These are phyloP conservation scores for Lamprologus speciosus DNA, from an alignment of 2,113 vertebrate genomes.

Conservation along the genomic window DNA sequence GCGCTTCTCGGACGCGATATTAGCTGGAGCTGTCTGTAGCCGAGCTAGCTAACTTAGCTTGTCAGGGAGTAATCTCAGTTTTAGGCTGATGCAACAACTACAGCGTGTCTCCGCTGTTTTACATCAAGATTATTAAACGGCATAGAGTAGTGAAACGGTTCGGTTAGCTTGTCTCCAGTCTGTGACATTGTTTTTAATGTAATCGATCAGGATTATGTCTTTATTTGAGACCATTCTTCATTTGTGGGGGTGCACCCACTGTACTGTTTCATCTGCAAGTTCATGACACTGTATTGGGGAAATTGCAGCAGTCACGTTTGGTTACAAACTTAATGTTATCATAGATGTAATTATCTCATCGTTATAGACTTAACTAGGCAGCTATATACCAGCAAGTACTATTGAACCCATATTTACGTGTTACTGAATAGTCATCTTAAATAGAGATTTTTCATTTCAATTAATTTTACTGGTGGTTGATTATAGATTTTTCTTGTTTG, in stretches of 20 bases:
- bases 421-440: neutral
- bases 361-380: neutral
- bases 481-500: neutral
- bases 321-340: neutral
- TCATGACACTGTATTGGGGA: neutral
- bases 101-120: neutral
- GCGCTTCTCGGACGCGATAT: neutral
- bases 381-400: neutral
- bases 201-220: neutral
- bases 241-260: neutral
- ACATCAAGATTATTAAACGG: too few species aligned
- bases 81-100: conserved; percentile 32
- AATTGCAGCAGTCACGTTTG: neutral
- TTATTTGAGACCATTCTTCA: neutral
- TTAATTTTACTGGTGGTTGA: neutral
- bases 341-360: neutral
- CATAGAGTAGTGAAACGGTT: too few species aligned
- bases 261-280: neutral
- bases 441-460: neutral
- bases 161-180: neutral
- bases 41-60: neutral
- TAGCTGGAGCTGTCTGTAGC: neutral
- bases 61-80: neutral
- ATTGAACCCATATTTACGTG: neutral
- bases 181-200: neutral